Evolutionary conservation across 2,113 vertebrate species (phyloP).

Genomic region (Gallinago jamesoni): DNA sequence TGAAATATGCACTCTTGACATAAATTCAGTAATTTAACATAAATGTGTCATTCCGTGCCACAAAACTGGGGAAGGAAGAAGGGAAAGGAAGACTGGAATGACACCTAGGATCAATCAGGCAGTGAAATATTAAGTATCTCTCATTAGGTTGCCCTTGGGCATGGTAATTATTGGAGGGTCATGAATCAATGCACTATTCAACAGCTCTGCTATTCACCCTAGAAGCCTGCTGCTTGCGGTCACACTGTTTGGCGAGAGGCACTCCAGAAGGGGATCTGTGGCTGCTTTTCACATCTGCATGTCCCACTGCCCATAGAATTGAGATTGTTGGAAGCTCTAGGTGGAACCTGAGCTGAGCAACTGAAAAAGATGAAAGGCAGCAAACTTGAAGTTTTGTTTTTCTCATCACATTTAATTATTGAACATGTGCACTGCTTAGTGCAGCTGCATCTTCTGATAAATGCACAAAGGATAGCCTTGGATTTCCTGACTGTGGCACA

Average conservation of each 20-base stretch:
- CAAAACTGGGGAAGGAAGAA: not conserved
- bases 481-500: not conserved
- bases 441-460: not conserved
- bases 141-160: not conserved
- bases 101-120: not conserved
- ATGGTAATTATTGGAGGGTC: not conserved
- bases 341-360: not conserved
- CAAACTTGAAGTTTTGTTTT: not conserved
- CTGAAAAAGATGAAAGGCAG: not conserved
- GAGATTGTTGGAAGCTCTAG: not conserved
- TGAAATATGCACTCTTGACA: not conserved
- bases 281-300: not conserved
- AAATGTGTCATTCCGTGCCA: not conserved
- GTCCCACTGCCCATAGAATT: not conserved
- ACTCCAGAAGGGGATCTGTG: not conserved
- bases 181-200: not conserved
- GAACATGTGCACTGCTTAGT: not conserved
- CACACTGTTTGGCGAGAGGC: not conserved
- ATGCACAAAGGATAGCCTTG: not conserved
- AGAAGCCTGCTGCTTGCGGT: not conserved
- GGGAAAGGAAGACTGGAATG: not conserved
- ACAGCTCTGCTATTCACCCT: not conserved
- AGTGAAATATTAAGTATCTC: not conserved
- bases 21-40: not conserved
- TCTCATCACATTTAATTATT: not conserved